Conservation (phyloP, 2,113 vertebrate genomes). For the Sprattus sprattus region DNA sequence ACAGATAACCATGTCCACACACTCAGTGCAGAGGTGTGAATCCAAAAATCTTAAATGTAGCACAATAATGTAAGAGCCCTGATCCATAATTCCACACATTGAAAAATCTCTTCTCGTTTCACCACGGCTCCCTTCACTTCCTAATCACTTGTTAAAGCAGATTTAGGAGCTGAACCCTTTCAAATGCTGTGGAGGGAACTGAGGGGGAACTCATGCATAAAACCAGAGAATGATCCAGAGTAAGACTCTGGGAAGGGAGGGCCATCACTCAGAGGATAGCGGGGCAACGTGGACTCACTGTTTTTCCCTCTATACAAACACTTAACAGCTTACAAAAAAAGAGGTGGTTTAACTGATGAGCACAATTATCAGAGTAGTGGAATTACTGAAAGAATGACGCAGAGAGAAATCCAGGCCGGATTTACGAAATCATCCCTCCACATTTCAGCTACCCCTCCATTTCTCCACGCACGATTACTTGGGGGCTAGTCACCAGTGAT, state of each 20-base stretch:
- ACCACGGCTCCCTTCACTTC: background rate
- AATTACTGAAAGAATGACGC: background rate
- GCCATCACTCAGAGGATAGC: background rate
- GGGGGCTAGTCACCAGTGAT: background rate
- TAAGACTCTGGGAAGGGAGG: background rate
- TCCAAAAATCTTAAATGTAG: background rate
- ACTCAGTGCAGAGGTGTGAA: background rate
- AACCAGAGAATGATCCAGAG: constrained; percentile 2
- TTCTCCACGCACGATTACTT: background rate
- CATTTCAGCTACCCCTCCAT: background rate
- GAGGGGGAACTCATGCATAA: constrained; percentile 17
- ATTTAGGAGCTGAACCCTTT: background rate
- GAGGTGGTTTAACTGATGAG: background rate
- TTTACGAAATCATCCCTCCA: background rate
- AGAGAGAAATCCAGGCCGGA: background rate
- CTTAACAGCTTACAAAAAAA: no score
- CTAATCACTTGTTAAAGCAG: constrained; percentile 18
- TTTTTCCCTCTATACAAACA: background rate
- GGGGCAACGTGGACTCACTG: background rate
- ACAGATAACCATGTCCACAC: background rate
- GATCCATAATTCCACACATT: background rate
- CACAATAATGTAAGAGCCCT: background rate
- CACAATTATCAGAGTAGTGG: background rate
- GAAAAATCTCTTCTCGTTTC: background rate
- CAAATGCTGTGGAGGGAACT: background rate